Conservation (phyloP, 2,888 invertebrate genomes). For the Thymelicus acteon region DNA sequence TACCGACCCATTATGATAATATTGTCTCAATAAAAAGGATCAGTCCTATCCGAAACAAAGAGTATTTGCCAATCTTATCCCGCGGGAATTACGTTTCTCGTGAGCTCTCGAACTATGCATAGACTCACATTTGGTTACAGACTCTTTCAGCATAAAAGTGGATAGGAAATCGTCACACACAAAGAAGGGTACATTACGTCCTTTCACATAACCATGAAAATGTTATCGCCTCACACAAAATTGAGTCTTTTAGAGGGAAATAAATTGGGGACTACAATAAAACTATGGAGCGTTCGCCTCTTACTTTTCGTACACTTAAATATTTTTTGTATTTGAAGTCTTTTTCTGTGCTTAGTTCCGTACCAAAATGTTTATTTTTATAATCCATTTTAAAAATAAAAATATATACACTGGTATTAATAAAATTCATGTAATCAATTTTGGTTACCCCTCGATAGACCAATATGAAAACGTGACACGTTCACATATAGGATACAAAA, state of each 20-base stretch:
- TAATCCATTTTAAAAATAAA: background rate
- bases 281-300: conserved; percentile 42
- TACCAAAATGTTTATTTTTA: background rate
- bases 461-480: conserved; percentile 42
- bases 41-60: conserved; percentile 35
- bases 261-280: conserved; percentile 58
- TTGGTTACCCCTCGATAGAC: background rate
- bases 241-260: conserved; percentile 63
- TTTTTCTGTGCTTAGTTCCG: background rate
- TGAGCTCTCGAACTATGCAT: conserved; percentile 48
- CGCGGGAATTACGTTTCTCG: conserved; percentile 28
- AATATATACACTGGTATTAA: background rate
- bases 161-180: conserved; percentile 54
- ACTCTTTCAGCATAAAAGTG: conserved; percentile 44
- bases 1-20: conserved; percentile 8
- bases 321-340: background rate
- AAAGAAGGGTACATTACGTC: conserved; percentile 51
- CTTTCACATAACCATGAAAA: conserved; percentile 67
- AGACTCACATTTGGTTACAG: conserved; percentile 50
- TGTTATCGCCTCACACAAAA: conserved; percentile 64
- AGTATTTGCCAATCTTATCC: conserved; percentile 33
- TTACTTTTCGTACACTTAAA: conserved; percentile 38
- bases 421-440: background rate
- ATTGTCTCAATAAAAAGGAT: conserved; percentile 37
- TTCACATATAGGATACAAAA: conserved; percentile 58